Evolutionary conservation across 2,888 invertebrate genomes (phyloP).

Genomic region (Tetragonisca angustula): DNA sequence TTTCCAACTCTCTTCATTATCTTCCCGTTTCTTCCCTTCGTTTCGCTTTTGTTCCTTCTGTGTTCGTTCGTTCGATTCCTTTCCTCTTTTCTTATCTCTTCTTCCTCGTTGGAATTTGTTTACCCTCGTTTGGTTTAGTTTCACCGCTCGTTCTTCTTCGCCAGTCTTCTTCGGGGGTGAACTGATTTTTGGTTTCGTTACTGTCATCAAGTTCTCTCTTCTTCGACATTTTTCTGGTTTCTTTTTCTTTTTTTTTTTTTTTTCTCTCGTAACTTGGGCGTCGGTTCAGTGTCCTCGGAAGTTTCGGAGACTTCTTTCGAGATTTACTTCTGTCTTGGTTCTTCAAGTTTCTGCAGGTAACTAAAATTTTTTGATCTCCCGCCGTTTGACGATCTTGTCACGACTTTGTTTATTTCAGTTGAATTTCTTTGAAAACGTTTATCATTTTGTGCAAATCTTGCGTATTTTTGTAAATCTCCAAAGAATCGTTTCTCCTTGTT

Average conservation of each 20-base stretch:
- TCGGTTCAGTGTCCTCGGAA: conserved; percentile 7
- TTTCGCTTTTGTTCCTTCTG: neutral
- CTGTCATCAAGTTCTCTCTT: neutral
- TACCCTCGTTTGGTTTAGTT: neutral
- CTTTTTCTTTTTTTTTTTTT: neutral
- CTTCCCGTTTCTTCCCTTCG: neutral
- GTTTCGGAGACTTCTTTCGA: conserved; percentile 12
- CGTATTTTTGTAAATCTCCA: neutral
- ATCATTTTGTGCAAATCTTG: neutral
- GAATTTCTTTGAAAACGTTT: neutral
- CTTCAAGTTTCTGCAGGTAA: conserved; percentile 19
- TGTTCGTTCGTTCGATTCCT: neutral
- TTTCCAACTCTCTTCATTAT: neutral
- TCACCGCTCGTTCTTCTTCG: neutral
- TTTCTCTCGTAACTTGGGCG: neutral
- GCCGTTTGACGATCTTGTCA: neutral
- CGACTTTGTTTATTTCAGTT: neutral
- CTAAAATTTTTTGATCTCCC: neutral
- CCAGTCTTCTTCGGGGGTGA: conserved; percentile 14
- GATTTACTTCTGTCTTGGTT: neutral
- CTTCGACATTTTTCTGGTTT: neutral
- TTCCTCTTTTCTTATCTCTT: neutral
- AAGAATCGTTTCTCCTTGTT: neutral
- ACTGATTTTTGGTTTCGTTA: neutral
- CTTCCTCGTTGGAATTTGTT: neutral